Base-by-base conservation (phyloP, 1,140 invertebrate species). In the Bombus terrestris region DNA sequence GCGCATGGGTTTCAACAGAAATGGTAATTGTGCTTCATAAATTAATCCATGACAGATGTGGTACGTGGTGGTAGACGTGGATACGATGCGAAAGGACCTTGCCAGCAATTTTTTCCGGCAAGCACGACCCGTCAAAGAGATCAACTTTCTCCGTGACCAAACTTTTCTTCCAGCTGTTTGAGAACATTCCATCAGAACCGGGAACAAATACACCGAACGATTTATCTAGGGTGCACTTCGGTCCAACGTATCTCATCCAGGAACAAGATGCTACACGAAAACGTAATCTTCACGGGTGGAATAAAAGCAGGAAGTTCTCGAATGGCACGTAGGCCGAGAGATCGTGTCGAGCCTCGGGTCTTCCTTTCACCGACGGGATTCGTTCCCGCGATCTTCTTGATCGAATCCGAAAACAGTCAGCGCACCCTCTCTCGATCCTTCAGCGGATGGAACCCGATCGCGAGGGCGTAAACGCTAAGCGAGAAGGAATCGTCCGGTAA, bases 241-340 rank as follows among this genome's bases (percentile, higher is more conserved):
- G 1, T 1, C 13, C n/a, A 9, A 3, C 39, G 47, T 71, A 85
- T 80, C 76, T 78, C 47, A 80, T 59, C 76, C 66, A 32, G 15
- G 62, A 69, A 64, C 73, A 53, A 77, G 74, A 74, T n/a, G 71
- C 43, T 83, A 83, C 81, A 77, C 81, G 81, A 83, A 83, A 83
- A 83, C 68, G 76, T 72, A 79, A 84, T 84, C 76, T 35, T 76
- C 47, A n/a, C 53, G n/a, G 75, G 10, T 62, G 75, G 83, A 85
- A 80, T 72, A 85, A 85, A 80, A 80, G 53, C 83, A 72, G 66
- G 76, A 85, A 62, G 68, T 72, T 80, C 37, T 43, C 37, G 57
- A 59, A 75, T 75, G 43, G 59, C 59, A 66, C 59, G 59, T 37
- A 74, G 69, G 39, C 39, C 57, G 25, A 37, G 80, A 68, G 81